Percentiles rank a stretch among this genome's conserved stretches.
Evolutionary conservation across 1,140 invertebrate genomes (phyloP).

Genomic region (Aphaenogaster ashmeadi): DNA sequence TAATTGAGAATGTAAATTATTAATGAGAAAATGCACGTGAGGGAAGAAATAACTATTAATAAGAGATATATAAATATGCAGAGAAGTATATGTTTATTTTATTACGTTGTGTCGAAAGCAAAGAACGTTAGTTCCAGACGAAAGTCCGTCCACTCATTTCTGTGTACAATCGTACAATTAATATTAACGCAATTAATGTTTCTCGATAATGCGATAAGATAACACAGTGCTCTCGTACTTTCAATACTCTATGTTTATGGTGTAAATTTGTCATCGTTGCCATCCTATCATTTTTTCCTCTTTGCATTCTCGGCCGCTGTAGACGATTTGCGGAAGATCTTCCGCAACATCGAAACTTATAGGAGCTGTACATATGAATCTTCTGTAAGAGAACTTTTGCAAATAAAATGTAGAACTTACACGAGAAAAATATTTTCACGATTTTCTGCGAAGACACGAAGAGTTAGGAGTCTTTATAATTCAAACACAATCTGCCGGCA

Average conservation of each 20-base stretch:
- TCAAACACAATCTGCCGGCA: background rate
- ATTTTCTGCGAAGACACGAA: background rate
- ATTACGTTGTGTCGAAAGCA: background rate
- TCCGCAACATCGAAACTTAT: background rate
- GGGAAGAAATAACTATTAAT: background rate
- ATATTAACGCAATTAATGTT: constrained; percentile 27
- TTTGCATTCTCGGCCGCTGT: background rate
- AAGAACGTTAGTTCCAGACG: background rate
- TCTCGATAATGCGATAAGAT: background rate
- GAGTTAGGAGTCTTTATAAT: background rate
- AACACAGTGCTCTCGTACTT: background rate
- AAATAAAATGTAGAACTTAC: constrained; percentile 46
- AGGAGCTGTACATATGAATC: constrained; percentile 30
- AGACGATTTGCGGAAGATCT: background rate
- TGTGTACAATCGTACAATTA: constrained; percentile 23
- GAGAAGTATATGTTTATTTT: background rate
- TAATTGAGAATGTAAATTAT: background rate
- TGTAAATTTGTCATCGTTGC: constrained; percentile 5
- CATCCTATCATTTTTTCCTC: background rate
- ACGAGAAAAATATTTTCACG: background rate
- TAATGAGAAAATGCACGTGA: background rate
- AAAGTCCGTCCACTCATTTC: constrained; percentile 3
- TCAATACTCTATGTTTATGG: constrained; percentile 28
- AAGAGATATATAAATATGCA: background rate
- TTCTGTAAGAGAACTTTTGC: constrained; percentile 26